Conservation (phyloP, 23 tunicate genomes). For the Styela plicata region DNA sequence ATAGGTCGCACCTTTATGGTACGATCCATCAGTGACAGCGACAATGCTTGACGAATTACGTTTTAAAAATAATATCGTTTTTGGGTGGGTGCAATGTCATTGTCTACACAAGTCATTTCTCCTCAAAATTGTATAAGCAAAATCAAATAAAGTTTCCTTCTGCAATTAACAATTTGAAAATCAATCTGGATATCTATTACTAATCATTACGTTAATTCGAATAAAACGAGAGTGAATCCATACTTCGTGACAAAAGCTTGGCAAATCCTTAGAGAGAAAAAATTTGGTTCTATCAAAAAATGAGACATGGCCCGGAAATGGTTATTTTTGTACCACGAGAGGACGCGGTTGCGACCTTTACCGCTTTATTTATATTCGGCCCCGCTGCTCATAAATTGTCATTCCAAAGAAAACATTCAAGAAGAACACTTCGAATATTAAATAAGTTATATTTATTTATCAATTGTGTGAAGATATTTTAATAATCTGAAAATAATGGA, state of each 20-base stretch:
- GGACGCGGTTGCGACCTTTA: neutral
- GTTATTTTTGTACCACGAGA: neutral
- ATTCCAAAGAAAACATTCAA: neutral
- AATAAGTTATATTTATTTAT: too few relatives aligned
- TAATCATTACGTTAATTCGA: neutral
- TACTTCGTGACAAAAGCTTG: neutral
- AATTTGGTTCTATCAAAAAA: neutral
- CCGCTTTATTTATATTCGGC: neutral
- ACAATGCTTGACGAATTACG: too few relatives aligned
- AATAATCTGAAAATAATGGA: neutral
- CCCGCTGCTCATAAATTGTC: neutral
- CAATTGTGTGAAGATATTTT: neutral
- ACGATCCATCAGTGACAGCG: too few relatives aligned
- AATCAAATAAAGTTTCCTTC: too few relatives aligned
- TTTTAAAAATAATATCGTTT: too few relatives aligned
- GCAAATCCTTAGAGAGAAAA: too few relatives aligned
- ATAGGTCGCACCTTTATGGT: too few relatives aligned
- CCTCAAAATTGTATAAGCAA: too few relatives aligned
- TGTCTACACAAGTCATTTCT: too few relatives aligned
- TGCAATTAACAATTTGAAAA: too few relatives aligned
- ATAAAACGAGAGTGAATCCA: neutral
- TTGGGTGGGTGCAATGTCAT: too few relatives aligned
- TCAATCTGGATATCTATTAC: too few relatives aligned
- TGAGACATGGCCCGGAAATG: neutral
- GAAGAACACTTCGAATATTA: neutral